phyloP scores from a whole-genome alignment of 2,797 vertebrate genomes.

The Gymnoscopelus braueri region DNA sequence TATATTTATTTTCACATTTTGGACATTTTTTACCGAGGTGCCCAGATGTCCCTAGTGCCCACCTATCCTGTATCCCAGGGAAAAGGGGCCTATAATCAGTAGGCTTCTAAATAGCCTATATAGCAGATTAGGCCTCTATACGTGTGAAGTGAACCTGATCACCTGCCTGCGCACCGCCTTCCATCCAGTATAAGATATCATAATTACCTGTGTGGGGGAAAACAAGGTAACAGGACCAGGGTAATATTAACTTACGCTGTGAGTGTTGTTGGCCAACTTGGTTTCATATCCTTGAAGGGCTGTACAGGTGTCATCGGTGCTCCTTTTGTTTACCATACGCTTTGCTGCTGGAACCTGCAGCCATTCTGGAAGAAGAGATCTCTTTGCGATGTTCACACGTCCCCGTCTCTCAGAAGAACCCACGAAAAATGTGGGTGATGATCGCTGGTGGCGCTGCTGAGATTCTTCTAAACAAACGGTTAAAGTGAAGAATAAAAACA shows the following conservation, averaged over 20 bases:
- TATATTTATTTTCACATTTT: too few species aligned
- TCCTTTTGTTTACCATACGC: constrained; percentile 64
- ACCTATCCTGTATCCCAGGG: too few species aligned
- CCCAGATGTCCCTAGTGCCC: too few species aligned
- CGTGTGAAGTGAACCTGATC: not conserved
- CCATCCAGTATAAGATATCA: constrained; percentile 19
- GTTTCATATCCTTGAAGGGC: constrained; percentile 69
- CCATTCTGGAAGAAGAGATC: constrained; percentile 62
- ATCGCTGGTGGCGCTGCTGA: constrained; percentile 21
- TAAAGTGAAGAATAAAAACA: constrained; percentile 59
- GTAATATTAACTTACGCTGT: constrained; percentile 83
- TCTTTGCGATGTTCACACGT: constrained; percentile 50
- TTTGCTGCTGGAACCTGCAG: constrained; percentile 17
- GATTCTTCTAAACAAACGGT: constrained; percentile 69
- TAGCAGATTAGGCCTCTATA: constrained; percentile 41
- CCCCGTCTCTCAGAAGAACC: constrained; percentile 39
- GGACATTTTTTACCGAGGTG: too few species aligned
- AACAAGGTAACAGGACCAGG: constrained; percentile 51
- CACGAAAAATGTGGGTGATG: constrained; percentile 45
- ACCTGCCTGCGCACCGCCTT: constrained; percentile 60
- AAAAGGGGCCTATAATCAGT: constrained; percentile 5
- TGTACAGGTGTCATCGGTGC: constrained; percentile 75
- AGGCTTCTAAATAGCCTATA: not conserved
- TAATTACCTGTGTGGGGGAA: constrained; percentile 28
- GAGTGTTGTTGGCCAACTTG: constrained; percentile 87